Evolutionary conservation across 35 echinoderm and acorn worm genomes (phyloP).

Genomic region (Diadema setosum): DNA sequence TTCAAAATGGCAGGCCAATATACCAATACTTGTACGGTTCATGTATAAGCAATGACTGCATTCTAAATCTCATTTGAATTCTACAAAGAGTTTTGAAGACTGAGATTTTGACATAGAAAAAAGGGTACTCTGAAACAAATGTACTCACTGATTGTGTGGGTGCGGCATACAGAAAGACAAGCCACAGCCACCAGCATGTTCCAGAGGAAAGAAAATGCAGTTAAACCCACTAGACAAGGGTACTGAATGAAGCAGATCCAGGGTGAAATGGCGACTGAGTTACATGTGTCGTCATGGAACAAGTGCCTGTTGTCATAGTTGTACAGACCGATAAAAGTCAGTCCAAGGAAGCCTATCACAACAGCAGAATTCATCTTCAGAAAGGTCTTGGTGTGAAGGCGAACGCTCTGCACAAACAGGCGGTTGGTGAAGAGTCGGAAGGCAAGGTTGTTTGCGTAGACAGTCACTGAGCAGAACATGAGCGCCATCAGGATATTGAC

Average conservation of each 20-base stretch:
- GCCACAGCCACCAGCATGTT: constrained; percentile 75
- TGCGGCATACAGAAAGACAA: constrained; percentile 84
- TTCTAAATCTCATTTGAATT: too few species aligned
- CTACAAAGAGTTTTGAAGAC: too few species aligned
- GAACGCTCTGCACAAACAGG: constrained; percentile 60
- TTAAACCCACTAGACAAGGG: constrained; percentile 38
- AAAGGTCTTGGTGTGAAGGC: constrained; percentile 79
- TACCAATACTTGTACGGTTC: too few species aligned
- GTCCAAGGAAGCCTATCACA: constrained; percentile 3
- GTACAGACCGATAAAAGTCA: constrained; percentile 65
- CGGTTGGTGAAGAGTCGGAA: constrained; percentile 76
- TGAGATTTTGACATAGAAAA: too few species aligned
- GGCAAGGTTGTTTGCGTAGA: constrained; percentile 74
- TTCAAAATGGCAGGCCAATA: too few species aligned
- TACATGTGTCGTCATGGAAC: constrained; percentile 20
- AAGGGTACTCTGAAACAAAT: too few species aligned
- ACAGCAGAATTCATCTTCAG: constrained; percentile 67
- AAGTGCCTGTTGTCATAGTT: constrained; percentile 26
- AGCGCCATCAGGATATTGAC: constrained; percentile 70
- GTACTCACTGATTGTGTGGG: constrained; percentile 91
- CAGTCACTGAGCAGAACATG: constrained; percentile 50
- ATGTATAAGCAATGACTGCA: too few species aligned
- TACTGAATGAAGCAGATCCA: constrained; percentile 69
- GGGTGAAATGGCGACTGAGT: constrained; percentile 17
- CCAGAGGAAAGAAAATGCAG: constrained; percentile 63